Percentiles rank a stretch among this genome's conserved stretches.
These are phyloP conservation scores for Ardeotis arabs DNA, from an alignment of 2,113 vertebrate species.

Conservation along the genomic window DNA sequence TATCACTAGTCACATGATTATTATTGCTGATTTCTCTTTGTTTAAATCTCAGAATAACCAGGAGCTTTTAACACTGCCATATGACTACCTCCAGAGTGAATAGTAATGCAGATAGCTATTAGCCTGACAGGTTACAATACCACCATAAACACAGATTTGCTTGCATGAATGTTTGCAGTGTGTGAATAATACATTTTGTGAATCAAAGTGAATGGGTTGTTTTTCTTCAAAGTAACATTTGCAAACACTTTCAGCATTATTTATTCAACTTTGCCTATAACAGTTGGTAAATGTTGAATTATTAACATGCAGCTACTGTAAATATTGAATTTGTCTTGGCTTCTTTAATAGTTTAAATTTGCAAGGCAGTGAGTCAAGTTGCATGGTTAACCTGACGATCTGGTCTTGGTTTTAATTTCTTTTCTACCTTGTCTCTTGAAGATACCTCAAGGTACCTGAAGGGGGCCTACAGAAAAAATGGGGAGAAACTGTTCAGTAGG, in stretches of 20 bases:
- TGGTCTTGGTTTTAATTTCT: not conserved
- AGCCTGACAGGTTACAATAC: not conserved
- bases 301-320: not conserved
- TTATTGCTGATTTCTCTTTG: not conserved
- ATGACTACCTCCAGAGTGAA: not conserved
- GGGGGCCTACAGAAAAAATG: no score
- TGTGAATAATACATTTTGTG: conserved; percentile 37
- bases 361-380: not conserved
- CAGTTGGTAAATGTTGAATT: not conserved
- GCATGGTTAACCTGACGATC: not conserved
- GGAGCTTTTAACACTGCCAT: not conserved
- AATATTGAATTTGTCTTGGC: conserved; percentile 9
- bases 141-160: not conserved
- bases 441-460: no score
- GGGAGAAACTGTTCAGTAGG: no score
- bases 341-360: not conserved
- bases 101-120: not conserved
- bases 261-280: not conserved
- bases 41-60: not conserved
- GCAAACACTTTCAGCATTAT: not conserved
- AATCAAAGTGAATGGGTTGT: not conserved
- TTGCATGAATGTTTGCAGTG: not conserved
- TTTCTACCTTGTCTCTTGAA: not conserved
- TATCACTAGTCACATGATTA: not conserved
- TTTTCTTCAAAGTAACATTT: conserved; percentile 35